A percentile compares a stretch with the other conserved stretches of the same genome.
These are phyloP conservation scores for Watsonalla cultraria DNA, from an alignment of 2,888 invertebrate species.

Conservation along the genomic window DNA sequence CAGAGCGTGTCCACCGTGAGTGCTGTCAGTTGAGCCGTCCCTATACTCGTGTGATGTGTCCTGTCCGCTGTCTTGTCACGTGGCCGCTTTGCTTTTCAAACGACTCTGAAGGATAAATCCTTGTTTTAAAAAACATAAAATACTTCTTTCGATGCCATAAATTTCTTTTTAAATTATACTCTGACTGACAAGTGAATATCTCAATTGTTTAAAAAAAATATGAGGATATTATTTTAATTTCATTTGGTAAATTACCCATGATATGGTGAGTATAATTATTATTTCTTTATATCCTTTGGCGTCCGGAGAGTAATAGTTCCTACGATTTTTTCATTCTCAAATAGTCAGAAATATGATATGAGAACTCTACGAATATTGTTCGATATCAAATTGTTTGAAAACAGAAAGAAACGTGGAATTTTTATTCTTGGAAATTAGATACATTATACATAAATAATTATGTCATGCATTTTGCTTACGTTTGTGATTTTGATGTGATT, in stretches of 20 bases:
- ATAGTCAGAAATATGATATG: not conserved
- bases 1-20: constrained; percentile 80
- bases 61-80: constrained; percentile 4
- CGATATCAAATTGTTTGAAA: too few species aligned
- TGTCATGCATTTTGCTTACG: too few species aligned
- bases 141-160: too few species aligned
- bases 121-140: not conserved
- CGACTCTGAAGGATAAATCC: not conserved
- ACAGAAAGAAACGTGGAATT: too few species aligned
- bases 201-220: not conserved
- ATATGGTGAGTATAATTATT: not conserved
- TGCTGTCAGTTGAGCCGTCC: constrained; percentile 69
- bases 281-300: not conserved
- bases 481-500: too few species aligned
- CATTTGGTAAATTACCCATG: not conserved
- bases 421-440: too few species aligned
- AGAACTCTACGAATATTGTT: not conserved
- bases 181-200: not conserved
- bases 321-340: not conserved
- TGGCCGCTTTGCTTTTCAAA: constrained; percentile 3
- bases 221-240: too few species aligned
- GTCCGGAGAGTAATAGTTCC: not conserved
- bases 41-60: constrained; percentile 20
- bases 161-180: too few species aligned
- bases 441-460: too few species aligned